These are phyloP conservation scores for Antitype chi DNA, from an alignment of 2,888 invertebrate species.

Conservation along the genomic window DNA sequence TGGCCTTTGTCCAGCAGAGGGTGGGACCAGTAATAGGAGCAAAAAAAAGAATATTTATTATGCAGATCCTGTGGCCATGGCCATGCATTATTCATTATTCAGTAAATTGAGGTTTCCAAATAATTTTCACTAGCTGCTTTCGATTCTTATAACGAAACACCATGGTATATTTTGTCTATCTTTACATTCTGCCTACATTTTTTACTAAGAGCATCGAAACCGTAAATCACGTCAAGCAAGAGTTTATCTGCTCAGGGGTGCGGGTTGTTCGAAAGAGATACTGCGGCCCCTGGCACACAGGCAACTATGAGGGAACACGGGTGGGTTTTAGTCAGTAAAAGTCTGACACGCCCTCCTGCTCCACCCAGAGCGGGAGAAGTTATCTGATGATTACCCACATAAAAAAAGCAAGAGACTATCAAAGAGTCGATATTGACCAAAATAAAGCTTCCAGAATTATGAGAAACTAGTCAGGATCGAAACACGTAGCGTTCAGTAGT, in stretches of 20 bases:
- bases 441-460: not conserved
- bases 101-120: not conserved
- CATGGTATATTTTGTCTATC: not conserved
- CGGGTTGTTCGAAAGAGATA: too few species aligned
- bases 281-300: too few species aligned
- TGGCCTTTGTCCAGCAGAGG: not conserved
- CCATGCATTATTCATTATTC: not conserved
- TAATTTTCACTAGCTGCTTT: not conserved
- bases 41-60: too few species aligned
- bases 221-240: not conserved
- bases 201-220: not conserved
- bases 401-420: too few species aligned
- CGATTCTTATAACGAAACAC: not conserved
- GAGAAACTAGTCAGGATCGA: not conserved
- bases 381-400: too few species aligned
- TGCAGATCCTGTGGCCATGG: not conserved
- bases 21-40: too few species aligned
- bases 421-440: not conserved
- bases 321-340: too few species aligned
- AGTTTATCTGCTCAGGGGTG: too few species aligned
- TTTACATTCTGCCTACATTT: not conserved
- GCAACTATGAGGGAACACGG: too few species aligned
- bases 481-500: not conserved
- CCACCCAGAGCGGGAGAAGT: too few species aligned
- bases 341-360: too few species aligned